These are phyloP conservation scores for Anarsia innoxiella DNA, from an alignment of 2,888 invertebrate genomes.

Conservation along the genomic window DNA sequence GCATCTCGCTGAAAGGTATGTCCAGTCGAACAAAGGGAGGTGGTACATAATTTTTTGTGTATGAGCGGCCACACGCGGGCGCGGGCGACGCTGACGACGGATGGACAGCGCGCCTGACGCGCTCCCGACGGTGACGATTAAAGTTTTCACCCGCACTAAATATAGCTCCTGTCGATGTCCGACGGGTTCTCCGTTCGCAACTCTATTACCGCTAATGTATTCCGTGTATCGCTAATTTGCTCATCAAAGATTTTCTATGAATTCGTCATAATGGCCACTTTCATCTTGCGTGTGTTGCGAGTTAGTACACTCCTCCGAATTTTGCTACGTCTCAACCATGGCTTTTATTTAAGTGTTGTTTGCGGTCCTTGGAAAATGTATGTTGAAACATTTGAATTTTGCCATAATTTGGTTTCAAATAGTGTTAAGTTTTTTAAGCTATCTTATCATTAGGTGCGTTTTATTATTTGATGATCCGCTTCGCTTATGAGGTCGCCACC, in stretches of 20 bases:
- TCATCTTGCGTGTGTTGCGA: slow-evolving; percentile 4
- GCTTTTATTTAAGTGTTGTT: too few relatives aligned
- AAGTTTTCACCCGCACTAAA: slow-evolving; percentile 71
- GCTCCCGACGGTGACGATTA: slow-evolving; percentile 58
- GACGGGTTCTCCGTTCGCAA: slow-evolving; percentile 17
- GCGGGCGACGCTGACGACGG: slow-evolving; percentile 44
- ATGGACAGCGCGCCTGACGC: slow-evolving; percentile 60
- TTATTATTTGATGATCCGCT: too few relatives aligned
- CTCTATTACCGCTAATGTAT: slow-evolving; percentile 25
- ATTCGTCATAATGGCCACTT: slow-evolving; percentile 25
- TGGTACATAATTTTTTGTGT: slow-evolving; percentile 69
- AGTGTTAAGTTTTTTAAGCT: too few relatives aligned
- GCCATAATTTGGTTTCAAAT: too few relatives aligned
- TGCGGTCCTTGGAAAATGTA: too few relatives aligned
- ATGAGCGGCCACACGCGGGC: slow-evolving; percentile 63
- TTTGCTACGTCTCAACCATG: too few relatives aligned
- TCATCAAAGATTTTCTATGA: slow-evolving; percentile 16
- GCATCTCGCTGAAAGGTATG: slow-evolving; percentile 74
- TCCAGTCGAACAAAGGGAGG: slow-evolving; percentile 73
- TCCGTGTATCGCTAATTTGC: slow-evolving; percentile 25
- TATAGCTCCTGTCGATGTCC: slow-evolving; percentile 44
- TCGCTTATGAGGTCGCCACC: slow-evolving; percentile 16
- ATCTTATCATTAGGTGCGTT: too few relatives aligned
- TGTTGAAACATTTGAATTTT: too few relatives aligned
- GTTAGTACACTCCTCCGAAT: slow-evolving; percentile 5